phyloP scores from a whole-genome alignment of 2,113 vertebrate genomes.

The Ceyx melanurus region DNA sequence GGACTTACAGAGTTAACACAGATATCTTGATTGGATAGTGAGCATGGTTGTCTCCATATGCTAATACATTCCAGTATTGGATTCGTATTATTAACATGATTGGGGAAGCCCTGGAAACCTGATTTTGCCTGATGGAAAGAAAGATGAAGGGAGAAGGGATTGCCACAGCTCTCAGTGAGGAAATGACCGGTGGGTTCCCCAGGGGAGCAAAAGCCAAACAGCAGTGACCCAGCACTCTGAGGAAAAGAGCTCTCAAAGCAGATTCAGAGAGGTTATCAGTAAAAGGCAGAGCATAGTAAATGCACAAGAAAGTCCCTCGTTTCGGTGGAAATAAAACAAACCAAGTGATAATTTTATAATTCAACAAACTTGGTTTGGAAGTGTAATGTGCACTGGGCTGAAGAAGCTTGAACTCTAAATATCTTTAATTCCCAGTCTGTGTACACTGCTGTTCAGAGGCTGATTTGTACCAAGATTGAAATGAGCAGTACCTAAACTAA shows the following conservation, averaged over 20 bases:
- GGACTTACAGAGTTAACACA: background rate
- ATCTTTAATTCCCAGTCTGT: background rate
- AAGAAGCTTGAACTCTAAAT: background rate
- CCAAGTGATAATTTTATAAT: background rate
- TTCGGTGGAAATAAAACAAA: background rate
- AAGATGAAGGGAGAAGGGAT: constrained; percentile 35
- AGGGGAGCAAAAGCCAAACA: constrained; percentile 49
- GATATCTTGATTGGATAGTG: background rate
- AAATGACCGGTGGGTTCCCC: constrained; percentile 49
- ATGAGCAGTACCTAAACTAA: background rate
- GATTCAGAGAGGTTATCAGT: constrained; percentile 27
- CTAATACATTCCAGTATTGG: background rate
- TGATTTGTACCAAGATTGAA: fast-evolving
- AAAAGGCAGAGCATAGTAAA: constrained; percentile 14
- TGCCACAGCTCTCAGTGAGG: constrained; percentile 35
- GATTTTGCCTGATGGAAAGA: constrained; percentile 48
- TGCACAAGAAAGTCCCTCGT: background rate
- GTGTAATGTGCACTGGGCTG: background rate
- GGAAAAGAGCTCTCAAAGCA: constrained; percentile 34
- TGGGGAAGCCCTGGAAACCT: constrained; percentile 41
- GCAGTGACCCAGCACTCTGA: constrained; percentile 57
- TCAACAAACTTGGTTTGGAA: background rate
- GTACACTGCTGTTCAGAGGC: background rate
- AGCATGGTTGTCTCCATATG: background rate
- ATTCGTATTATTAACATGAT: background rate